These are phyloP conservation scores for Lycophotia porphyrea DNA, from an alignment of 2,888 invertebrate species.

Conservation along the genomic window DNA sequence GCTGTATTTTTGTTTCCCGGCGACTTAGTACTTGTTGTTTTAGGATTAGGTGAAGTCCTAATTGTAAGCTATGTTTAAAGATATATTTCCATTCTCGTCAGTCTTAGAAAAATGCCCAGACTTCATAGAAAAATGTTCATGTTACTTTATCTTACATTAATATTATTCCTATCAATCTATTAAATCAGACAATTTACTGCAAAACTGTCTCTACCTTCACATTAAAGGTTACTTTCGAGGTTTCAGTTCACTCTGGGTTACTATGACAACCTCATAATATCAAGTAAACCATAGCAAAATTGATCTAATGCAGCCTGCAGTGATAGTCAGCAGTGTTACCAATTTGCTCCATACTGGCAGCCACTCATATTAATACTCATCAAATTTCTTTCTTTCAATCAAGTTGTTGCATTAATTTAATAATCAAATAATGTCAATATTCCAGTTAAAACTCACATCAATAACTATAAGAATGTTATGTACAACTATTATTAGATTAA, in stretches of 20 bases:
- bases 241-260: background rate
- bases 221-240: background rate
- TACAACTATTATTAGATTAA: slow-evolving; percentile 54
- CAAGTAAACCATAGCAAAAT: background rate
- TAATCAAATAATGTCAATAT: slow-evolving; percentile 7
- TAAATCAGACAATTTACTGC: background rate
- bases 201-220: background rate
- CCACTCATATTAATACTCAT: background rate
- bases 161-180: background rate
- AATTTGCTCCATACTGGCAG: background rate
- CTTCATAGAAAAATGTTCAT: background rate
- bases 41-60: background rate
- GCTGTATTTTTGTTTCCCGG: background rate
- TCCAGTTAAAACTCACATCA: slow-evolving; percentile 16
- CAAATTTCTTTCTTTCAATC: background rate
- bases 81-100: background rate
- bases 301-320: background rate
- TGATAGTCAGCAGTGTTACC: background rate
- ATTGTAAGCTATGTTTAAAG: background rate
- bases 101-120: background rate
- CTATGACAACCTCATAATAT: background rate
- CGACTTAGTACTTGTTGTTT: background rate
- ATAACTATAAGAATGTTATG: slow-evolving; percentile 37
- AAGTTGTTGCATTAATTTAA: background rate
- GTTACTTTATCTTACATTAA: background rate